These are phyloP conservation scores for Tetramorium alpestre DNA, from an alignment of 1,140 invertebrate species.

Conservation along the genomic window DNA sequence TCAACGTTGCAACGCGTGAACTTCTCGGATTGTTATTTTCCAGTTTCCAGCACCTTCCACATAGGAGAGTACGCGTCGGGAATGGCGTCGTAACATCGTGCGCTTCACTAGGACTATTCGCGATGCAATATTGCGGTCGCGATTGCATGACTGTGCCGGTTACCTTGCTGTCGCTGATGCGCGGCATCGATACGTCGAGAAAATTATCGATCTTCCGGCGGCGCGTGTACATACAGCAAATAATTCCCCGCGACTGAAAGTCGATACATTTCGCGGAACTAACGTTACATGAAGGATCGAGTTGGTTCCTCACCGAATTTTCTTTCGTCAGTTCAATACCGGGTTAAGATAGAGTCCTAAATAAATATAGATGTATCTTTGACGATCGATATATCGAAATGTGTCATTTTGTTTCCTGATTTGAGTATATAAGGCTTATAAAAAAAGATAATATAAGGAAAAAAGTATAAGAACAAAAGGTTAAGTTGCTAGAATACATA, in stretches of 20 bases:
- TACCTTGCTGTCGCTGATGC: constrained; percentile 23
- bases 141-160: constrained; percentile 30
- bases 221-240: neutral
- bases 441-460: too few relatives aligned
- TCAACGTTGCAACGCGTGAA: constrained; percentile 1
- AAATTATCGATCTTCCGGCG: constrained; percentile 37
- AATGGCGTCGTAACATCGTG: neutral
- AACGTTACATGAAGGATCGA: neutral
- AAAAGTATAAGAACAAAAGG: too few relatives aligned
- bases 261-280: constrained; percentile 19
- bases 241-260: neutral
- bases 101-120: neutral
- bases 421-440: too few relatives aligned
- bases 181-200: constrained; percentile 37
- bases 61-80: neutral
- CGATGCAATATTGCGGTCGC: neutral
- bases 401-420: too few relatives aligned
- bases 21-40: constrained; percentile 41
- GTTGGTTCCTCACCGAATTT: too few relatives aligned
- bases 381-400: too few relatives aligned
- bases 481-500: too few relatives aligned
- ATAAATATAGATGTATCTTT: too few relatives aligned
- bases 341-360: neutral
- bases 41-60: neutral
- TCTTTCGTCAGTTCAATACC: neutral